phyloP scores from a whole-genome alignment of 2,888 invertebrate species.

The Steinernema carpocapsae region DNA sequence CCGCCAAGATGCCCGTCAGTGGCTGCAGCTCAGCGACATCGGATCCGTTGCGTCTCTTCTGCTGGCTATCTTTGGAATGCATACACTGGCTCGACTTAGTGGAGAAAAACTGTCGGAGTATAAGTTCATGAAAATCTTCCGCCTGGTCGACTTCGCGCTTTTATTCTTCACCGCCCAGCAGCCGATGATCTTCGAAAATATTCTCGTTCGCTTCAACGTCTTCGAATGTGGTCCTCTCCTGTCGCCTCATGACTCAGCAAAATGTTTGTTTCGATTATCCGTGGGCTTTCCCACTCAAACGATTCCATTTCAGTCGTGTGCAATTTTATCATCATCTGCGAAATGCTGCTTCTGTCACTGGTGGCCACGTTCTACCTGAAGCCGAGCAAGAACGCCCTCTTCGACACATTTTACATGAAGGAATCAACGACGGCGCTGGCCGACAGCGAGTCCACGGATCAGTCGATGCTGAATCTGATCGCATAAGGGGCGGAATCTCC shows the following conservation, averaged over 20 bases:
- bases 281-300: background rate
- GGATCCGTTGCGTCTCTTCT: slow-evolving; percentile 62
- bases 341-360: slow-evolving; percentile 61
- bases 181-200: slow-evolving; percentile 66
- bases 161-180: slow-evolving; percentile 67
- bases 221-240: slow-evolving; percentile 64
- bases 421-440: background rate
- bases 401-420: slow-evolving; percentile 43
- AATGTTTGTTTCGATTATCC: slow-evolving; percentile 53
- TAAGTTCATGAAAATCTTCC: slow-evolving; percentile 67
- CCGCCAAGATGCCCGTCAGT: slow-evolving; percentile 45
- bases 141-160: slow-evolving; percentile 64
- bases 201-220: slow-evolving; percentile 57
- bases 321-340: slow-evolving; percentile 66
- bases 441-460: background rate
- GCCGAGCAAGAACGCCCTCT: slow-evolving; percentile 57
- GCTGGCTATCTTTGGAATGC: slow-evolving; percentile 66
- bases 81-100: slow-evolving; percentile 62
- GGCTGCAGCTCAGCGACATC: slow-evolving; percentile 63
- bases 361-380: slow-evolving; percentile 58
- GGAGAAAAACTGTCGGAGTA: slow-evolving; percentile 62
- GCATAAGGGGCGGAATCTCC: too few relatives aligned
- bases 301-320: slow-evolving; percentile 62
- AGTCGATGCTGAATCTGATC: slow-evolving; percentile 14
- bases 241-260: slow-evolving; percentile 62